Evolutionary conservation across 35 echinoderm and acorn worm genomes (phyloP), one percentile per base, ranked within the genome.

Genomic region (Strongylocentrotus purpuratus): DNA sequence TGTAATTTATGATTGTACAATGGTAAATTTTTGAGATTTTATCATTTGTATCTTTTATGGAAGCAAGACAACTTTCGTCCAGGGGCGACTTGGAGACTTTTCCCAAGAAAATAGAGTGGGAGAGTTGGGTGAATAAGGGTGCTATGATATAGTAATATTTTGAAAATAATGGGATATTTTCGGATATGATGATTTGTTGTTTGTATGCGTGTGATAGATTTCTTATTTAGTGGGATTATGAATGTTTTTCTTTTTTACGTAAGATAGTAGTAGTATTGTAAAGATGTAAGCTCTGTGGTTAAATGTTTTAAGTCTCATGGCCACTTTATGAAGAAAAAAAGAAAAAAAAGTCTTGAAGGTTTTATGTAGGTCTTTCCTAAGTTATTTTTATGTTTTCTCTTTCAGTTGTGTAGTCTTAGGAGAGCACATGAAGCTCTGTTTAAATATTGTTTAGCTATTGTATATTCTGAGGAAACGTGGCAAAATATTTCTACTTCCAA

Each of bases 321-420:
- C 65, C 65, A n/a, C 20, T 78, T 78, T 28, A 78, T 78, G 18
- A 70, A 78, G 52, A 78, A 22, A 78, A 78, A 78, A 78, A 78
- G n/a, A 7, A 22, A 8, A 52, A 78, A 78, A 78, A n/a, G 65
- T 78, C 25, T 45, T 89, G 87, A 89, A 50, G 91, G 91, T 93
- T 47, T 93, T 85, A 92, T 45, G 31, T 88, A 58, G 85, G 47
- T 58, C 48, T 90, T 95, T 95, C 88, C 86, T 85, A 91, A 31
- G 87, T 95, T 90, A 95, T 95, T 95, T 95, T 92, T 95, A 55
- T 78, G 65, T 89, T 89, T 33, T 33, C 33, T 89, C 87, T 89
- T 89, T 89, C 87, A 89, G 87, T 89, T 46, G 15, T 89, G 87
- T 89, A 46, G 45, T 18, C 4, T 33, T 89, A 89, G 87, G 25